These are phyloP conservation scores for human (Homo sapiens) DNA, from an alignment of 2,113 vertebrate species.

Conservation along the genomic window GRCh38 chr21:18407501-18408000, in stretches of 20 bases:
- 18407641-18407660: too few species aligned
- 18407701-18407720: not conserved
- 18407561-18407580: too few species aligned
- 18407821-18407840: not conserved
- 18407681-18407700: not conserved
- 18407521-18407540: too few species aligned
- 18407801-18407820: not conserved
- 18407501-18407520: too few species aligned
- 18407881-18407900: not conserved
- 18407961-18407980: not conserved
- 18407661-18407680: too few species aligned
- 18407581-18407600: too few species aligned
- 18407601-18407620: too few species aligned
- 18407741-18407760: not conserved
- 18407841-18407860: not conserved
- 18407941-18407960: not conserved
- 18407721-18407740: not conserved
- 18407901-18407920: not conserved
- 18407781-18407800: not conserved
- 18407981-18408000: not conserved
- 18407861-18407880: not conserved
- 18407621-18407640: fast-evolving
- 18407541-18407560: too few species aligned
- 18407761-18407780: not conserved
- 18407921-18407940: not conserved